Conservation (phyloP, 2,888 invertebrate species). For the Osedax frankpressi region DNA sequence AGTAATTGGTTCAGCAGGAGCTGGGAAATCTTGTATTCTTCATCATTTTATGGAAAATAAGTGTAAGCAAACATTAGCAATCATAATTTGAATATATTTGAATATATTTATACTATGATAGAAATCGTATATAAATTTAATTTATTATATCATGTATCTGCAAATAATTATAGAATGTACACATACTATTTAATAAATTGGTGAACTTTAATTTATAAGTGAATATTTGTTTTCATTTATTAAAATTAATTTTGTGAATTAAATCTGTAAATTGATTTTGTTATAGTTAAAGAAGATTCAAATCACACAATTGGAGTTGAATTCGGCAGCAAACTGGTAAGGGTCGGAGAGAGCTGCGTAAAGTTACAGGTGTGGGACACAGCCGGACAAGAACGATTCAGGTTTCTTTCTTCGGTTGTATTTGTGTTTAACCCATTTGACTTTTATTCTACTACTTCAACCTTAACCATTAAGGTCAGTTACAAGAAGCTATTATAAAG, state of each 20-base stretch:
- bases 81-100: no score
- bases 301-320: conserved; percentile 75
- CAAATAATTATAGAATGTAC: background rate
- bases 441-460: no score
- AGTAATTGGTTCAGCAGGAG: conserved; percentile 70
- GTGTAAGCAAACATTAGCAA: conserved; percentile 61
- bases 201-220: no score
- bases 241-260: no score
- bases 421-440: no score
- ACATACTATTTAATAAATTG: no score
- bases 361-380: conserved; percentile 57
- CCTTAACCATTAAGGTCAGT: no score
- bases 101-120: no score
- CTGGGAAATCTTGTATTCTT: conserved; percentile 68
- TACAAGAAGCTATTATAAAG: conserved; percentile 23
- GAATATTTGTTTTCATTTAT: no score
- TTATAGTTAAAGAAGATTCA: conserved; percentile 65
- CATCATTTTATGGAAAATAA: conserved; percentile 74
- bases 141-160: background rate
- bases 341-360: conserved; percentile 67
- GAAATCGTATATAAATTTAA: no score
- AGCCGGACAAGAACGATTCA: conserved; percentile 45
- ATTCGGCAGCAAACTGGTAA: conserved; percentile 72
- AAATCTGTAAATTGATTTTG: background rate
- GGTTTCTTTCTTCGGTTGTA: conserved; percentile 29